Conservation (phyloP, 2,113 vertebrate species). For the Leptosomus discolor region DNA sequence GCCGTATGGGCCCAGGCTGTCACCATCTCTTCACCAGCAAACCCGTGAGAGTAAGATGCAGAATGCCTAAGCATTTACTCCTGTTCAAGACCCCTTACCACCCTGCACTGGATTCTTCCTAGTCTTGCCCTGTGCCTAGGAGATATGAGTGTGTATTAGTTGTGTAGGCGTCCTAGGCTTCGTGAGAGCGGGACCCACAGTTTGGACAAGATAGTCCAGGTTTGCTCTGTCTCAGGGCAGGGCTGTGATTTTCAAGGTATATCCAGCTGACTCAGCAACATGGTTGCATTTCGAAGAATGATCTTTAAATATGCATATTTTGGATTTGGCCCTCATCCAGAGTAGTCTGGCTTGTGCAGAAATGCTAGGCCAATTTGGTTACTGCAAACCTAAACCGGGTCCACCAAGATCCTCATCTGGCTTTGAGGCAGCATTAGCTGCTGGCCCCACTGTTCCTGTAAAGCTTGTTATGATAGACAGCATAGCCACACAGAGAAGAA, state of each 20-base stretch:
- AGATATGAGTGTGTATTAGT: rapidly evolving
- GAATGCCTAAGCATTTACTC: not conserved
- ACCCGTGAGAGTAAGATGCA: not conserved
- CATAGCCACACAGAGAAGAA: not conserved
- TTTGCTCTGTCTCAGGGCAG: not conserved
- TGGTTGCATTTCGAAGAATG: not conserved
- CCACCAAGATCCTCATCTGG: not conserved
- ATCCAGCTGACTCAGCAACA: not conserved
- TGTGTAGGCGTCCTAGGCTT: not conserved
- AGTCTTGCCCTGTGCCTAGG: not conserved
- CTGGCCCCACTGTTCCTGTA: not conserved
- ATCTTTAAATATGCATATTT: not conserved
- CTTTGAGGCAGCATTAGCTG: not conserved
- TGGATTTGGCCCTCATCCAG: not conserved
- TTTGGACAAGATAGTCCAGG: not conserved
- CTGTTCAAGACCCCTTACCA: not conserved
- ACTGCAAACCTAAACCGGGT: not conserved
- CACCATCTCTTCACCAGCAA: not conserved
- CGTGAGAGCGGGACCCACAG: not conserved
- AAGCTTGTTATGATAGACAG: not conserved
- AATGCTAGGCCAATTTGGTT: not conserved
- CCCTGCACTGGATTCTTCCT: not conserved
- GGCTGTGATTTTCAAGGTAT: not conserved
- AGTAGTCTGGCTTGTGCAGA: not conserved
- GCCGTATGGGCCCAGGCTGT: not conserved